Base-by-base conservation (phyloP, 2,888 invertebrate species). In the Harmothoe impar region DNA sequence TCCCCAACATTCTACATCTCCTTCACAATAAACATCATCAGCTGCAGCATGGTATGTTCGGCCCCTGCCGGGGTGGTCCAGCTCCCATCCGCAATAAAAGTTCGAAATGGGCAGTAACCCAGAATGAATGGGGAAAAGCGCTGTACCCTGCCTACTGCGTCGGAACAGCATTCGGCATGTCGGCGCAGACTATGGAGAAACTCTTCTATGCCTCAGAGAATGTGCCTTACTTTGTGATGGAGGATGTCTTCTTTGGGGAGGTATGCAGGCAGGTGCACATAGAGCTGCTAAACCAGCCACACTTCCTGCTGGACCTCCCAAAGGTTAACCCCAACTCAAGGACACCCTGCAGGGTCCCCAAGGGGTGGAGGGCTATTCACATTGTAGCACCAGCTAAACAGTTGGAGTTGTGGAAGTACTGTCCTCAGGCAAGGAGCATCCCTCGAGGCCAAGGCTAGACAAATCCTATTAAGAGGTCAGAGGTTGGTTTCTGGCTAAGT, bases 181-280 rank as follows among this genome's bases (percentile, higher is more conserved):
- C 81, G 0, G 7, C 7, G 5, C 15, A 33, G 3, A 81, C 43
- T 3, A 81, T 43, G 33, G 43, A 43, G 43, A 81, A 3, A 17
- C 33, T 81, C 20, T 81, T 35, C 43, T 0, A 7, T 1, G 81
- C 81, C 3, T 15, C 81, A 15, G 81, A 81, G 20, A 43, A 81
- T 10, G 81, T 81, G 43, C 81, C 81, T 15, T 81, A 35, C 23
- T 81, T 81, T 81, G 81, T 81, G 10, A 10, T 81, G 81, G 81
- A 81, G 81, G 81, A 81, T 43, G 81, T 81, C 0, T 81, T n/a
- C 43, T 81, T 81, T 81, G 81, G 81, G 1, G 35, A 35, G 43
- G 81, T 43, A 0, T 33, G 35, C 15, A 81, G 25, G 3, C 81
- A 35, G 17, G 20, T 1, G 0, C 0, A 43, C 35, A 81, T 81